Evolutionary conservation across 2,797 vertebrate species (phyloP).

Genomic region (Hippocampus kuda): DNA sequence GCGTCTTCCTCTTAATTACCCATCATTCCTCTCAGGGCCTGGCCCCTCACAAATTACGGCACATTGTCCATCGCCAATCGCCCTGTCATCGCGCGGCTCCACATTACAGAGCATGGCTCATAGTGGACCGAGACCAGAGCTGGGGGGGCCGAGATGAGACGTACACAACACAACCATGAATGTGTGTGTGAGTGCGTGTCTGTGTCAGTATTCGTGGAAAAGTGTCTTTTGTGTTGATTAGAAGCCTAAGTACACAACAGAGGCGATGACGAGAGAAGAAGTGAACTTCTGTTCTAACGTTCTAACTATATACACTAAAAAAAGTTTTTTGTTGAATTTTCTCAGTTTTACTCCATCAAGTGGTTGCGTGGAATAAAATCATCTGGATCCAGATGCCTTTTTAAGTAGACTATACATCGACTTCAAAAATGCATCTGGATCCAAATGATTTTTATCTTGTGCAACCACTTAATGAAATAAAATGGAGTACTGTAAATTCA

Average conservation of each 20-base stretch:
- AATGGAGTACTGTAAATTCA: too few species aligned
- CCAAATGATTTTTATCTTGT: too few species aligned
- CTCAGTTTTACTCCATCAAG: too few species aligned
- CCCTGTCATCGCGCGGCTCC: conserved; percentile 70
- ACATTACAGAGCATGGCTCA: conserved; percentile 60
- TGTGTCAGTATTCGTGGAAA: conserved; percentile 11
- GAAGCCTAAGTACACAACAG: conserved; percentile 19
- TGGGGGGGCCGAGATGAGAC: conserved; percentile 19
- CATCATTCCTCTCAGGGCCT: conserved; percentile 62
- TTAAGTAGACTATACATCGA: too few species aligned
- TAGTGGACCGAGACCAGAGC: conserved; percentile 47
- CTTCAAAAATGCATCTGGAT: too few species aligned
- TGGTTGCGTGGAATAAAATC: too few species aligned
- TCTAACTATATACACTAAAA: neutral
- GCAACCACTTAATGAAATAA: too few species aligned
- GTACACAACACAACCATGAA: conserved; percentile 19
- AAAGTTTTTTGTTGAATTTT: too few species aligned
- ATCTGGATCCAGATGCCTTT: too few species aligned
- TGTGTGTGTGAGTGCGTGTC: conserved; percentile 6
- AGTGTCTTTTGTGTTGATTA: conserved; percentile 29
- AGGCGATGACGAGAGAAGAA: conserved; percentile 24
- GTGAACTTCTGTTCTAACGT: conserved; percentile 17
- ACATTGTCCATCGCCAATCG: conserved; percentile 69
- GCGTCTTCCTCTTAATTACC: conserved; percentile 75
- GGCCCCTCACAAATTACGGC: conserved; percentile 75